phyloP scores from a whole-genome alignment of 2,888 invertebrate genomes.

The Noctua fimbriata region DNA sequence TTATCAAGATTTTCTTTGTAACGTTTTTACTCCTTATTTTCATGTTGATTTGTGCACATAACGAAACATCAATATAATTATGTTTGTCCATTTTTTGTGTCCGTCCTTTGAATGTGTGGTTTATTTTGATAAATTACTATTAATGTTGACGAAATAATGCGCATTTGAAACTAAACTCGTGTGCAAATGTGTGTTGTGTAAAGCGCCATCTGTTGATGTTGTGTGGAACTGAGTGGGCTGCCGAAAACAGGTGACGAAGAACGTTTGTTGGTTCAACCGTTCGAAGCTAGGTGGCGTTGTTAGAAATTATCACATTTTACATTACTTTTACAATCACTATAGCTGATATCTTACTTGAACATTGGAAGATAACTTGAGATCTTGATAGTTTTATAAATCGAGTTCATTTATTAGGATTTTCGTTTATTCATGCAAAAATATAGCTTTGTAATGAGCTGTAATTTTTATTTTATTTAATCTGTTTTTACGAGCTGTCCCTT shows the following conservation, averaged over 20 bases:
- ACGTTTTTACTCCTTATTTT: not conserved
- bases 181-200: constrained; percentile 5
- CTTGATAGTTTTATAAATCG: not conserved
- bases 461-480: constrained; percentile 14
- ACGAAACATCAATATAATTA: constrained; percentile 2
- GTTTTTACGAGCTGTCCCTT: not conserved
- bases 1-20: constrained; percentile 14
- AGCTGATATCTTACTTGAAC: not conserved
- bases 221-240: constrained; percentile 30
- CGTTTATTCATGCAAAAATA: not conserved
- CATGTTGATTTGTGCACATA: constrained; percentile 18
- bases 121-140: constrained; percentile 28
- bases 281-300: constrained; percentile 64
- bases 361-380: not conserved
- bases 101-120: constrained; percentile 45
- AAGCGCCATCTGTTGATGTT: constrained; percentile 68
- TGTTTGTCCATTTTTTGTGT: constrained; percentile 45
- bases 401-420: not conserved
- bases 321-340: not conserved
- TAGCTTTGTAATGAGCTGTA: not conserved
- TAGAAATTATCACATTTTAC: not conserved
- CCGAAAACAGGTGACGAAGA: not conserved
- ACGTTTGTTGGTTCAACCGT: constrained; percentile 37
- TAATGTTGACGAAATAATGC: constrained; percentile 26
- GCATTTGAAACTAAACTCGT: constrained; percentile 13